A percentile compares a stretch with the other conserved stretches of the same genome.
Conservation (phyloP, 2,888 invertebrate genomes). For the Drosophila anomalata region DNA sequence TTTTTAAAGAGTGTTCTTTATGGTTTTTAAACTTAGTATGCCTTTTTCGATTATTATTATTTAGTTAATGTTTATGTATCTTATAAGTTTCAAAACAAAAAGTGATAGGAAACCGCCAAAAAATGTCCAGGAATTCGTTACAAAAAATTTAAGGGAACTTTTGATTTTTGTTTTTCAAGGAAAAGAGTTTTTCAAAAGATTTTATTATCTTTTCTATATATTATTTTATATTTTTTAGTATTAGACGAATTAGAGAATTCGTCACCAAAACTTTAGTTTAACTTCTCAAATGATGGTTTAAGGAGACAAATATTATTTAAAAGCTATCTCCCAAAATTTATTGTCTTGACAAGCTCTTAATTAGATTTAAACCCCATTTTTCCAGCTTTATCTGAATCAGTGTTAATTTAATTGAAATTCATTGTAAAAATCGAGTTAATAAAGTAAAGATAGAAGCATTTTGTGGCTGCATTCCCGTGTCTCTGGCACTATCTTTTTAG, state of each 20-base stretch:
- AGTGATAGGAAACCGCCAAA: background rate
- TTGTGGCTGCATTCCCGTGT: slow-evolving; percentile 19
- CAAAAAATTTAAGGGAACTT: background rate
- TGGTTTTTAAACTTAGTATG: no score
- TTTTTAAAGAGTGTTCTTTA: no score
- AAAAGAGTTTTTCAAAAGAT: background rate
- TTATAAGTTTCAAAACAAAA: no score
- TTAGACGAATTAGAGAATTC: no score
- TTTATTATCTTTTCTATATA: background rate
- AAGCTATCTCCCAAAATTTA: background rate
- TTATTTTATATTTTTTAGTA: background rate
- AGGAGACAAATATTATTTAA: no score
- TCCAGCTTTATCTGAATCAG: background rate
- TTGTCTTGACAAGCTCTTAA: background rate
- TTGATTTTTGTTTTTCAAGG: background rate
- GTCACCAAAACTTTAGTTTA: slow-evolving; percentile 49
- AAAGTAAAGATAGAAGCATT: background rate
- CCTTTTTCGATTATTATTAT: no score
- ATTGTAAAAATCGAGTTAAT: background rate
- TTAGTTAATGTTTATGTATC: no score
- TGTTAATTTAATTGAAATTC: slow-evolving; percentile 1
- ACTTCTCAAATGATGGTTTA: slow-evolving; percentile 18
- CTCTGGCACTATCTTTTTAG: slow-evolving; percentile 32
- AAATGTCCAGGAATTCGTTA: background rate
- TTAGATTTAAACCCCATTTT: background rate